A percentile compares a stretch with the other conserved stretches of the same genome.
These are phyloP conservation scores for Cheilosia variabilis DNA, from an alignment of 2,888 invertebrate species.

Conservation along the genomic window DNA sequence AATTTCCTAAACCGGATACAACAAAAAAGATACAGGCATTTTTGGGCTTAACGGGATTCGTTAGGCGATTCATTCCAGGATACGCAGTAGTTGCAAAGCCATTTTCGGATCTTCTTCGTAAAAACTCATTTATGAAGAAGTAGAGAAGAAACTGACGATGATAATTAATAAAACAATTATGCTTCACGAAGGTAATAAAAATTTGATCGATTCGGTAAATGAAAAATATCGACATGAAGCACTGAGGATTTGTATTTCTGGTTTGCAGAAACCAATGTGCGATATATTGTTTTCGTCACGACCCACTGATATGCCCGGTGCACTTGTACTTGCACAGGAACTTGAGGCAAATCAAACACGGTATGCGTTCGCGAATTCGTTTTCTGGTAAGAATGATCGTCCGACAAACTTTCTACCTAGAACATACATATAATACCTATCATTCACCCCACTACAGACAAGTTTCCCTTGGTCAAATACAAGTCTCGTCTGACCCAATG, in stretches of 20 bases:
- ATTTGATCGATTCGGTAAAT: conserved; percentile 7
- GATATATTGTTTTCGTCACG: conserved; percentile 19
- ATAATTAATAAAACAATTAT: conserved; percentile 47
- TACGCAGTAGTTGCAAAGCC: conserved; percentile 74
- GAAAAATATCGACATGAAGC: conserved; percentile 42
- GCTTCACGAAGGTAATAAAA: neutral
- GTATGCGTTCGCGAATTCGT: conserved; percentile 9
- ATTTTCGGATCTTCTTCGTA: conserved; percentile 57
- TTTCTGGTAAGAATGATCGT: neutral
- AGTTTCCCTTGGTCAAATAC: neutral
- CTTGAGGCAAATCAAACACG: conserved; percentile 44
- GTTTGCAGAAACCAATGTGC: conserved; percentile 43
- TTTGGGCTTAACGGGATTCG: conserved; percentile 77
- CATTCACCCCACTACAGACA: conserved; percentile 15
- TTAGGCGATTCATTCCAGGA: conserved; percentile 68
- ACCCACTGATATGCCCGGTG: conserved; percentile 37
- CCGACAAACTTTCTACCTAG: neutral
- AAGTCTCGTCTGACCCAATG: neutral
- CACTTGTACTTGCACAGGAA: no score
- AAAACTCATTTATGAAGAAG: conserved; percentile 50
- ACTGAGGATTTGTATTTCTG: conserved; percentile 37
- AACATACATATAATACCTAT: neutral
- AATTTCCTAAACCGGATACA: no score
- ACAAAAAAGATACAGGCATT: conserved; percentile 77
- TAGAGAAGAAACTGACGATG: conserved; percentile 35